phyloP scores from a whole-genome alignment of 2,888 invertebrate species.

The Epinotia ramella region DNA sequence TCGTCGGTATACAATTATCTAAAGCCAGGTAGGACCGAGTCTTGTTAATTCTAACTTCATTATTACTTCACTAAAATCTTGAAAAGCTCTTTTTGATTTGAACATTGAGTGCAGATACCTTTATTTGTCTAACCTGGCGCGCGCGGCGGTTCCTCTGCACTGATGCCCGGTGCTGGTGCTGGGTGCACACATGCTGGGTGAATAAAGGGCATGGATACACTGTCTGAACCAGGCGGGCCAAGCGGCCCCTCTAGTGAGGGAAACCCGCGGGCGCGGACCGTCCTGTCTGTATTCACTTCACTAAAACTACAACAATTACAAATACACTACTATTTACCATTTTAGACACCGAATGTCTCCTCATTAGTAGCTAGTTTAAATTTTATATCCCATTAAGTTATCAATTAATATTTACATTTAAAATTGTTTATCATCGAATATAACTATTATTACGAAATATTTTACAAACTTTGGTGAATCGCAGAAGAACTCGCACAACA shows the following conservation, averaged over 20 bases:
- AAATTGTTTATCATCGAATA: slow-evolving; percentile 82
- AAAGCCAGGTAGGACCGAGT: slow-evolving; percentile 82
- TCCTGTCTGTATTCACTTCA: slow-evolving; percentile 73
- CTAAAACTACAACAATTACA: slow-evolving; percentile 84
- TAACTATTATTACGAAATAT: slow-evolving; percentile 83
- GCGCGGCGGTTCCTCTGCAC: slow-evolving; percentile 69
- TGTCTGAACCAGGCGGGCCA: slow-evolving; percentile 5
- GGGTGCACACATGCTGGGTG: background rate
- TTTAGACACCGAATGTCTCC: slow-evolving; percentile 80
- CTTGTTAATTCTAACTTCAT: slow-evolving; percentile 77
- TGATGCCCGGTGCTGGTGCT: slow-evolving; percentile 11
- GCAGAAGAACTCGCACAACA: slow-evolving; percentile 78
- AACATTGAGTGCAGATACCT: slow-evolving; percentile 84
- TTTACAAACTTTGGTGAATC: slow-evolving; percentile 85
- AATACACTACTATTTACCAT: slow-evolving; percentile 83
- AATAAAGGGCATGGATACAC: background rate
- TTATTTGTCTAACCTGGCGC: slow-evolving; percentile 83
- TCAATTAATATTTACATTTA: slow-evolving; percentile 82
- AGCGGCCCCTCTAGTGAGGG: slow-evolving; percentile 75
- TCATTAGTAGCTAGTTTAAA: slow-evolving; percentile 77
- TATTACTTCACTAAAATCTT: slow-evolving; percentile 79
- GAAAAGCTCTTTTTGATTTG: slow-evolving; percentile 85
- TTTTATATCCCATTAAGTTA: slow-evolving; percentile 74
- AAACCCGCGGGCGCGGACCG: slow-evolving; percentile 62
- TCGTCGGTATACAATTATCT: slow-evolving; percentile 83